Evolutionary conservation across 2,797 vertebrate genomes (phyloP).

Genomic region (Peromyscus eremicus): DNA sequence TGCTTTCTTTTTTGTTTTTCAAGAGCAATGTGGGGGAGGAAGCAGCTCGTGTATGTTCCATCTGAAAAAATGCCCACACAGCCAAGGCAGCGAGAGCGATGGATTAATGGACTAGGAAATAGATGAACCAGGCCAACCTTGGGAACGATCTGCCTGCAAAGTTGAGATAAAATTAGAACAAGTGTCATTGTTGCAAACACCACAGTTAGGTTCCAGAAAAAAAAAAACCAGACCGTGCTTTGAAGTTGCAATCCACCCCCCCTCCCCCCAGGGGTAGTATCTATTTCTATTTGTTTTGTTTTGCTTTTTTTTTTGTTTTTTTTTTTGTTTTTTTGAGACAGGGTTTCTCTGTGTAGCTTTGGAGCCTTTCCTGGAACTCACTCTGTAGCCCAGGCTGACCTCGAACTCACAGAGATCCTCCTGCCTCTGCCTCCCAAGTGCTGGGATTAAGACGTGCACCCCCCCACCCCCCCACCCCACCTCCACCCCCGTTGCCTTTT

Average conservation of each 20-base stretch:
- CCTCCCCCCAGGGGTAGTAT: background rate
- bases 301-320: background rate
- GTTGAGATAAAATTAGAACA: slow-evolving; percentile 75
- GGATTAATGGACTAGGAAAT: slow-evolving; percentile 72
- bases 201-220: slow-evolving; percentile 14
- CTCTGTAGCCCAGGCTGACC: too few species aligned
- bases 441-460: too few species aligned
- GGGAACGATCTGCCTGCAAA: slow-evolving; percentile 73
- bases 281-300: slow-evolving; percentile 62
- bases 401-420: too few species aligned
- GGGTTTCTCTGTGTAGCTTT: too few species aligned
- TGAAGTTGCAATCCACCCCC: background rate
- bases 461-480: too few species aligned
- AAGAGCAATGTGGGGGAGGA: slow-evolving; percentile 27
- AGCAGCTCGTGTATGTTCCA: slow-evolving; percentile 18
- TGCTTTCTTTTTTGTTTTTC: background rate
- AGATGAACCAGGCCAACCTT: slow-evolving; percentile 65
- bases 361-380: too few species aligned
- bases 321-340: too few species aligned
- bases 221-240: slow-evolving; percentile 53
- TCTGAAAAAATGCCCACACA: slow-evolving; percentile 51
- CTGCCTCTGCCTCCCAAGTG: too few species aligned
- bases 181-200: slow-evolving; percentile 40
- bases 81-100: slow-evolving; percentile 11
- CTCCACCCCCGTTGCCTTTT: too few species aligned